Base-by-base conservation (phyloP, 2,797 vertebrate genomes). In the Ctenopoma kingsleyae region DNA sequence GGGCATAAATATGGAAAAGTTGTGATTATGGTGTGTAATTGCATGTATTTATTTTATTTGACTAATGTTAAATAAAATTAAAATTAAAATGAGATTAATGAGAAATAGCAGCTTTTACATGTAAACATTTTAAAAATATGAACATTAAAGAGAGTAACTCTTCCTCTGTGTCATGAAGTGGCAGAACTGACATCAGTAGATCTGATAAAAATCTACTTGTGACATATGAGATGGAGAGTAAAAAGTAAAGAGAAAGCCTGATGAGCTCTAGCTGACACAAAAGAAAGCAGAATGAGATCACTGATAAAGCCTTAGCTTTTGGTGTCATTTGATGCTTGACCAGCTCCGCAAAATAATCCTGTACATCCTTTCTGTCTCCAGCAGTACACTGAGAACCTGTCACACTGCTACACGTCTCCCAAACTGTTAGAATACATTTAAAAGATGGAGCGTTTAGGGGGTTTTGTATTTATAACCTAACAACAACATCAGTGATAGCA, bases 311-410 rank as follows among this genome's bases (percentile, higher is more conserved):
- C 46, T 69, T 59, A 62, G 77, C 82, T 73, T 70, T 67, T 66
- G 32, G 65, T 32, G 4, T 76, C 61, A 67, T 78, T 83, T 73
- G 71, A 79, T 77, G 56, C 62, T 75, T 78, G 76, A 77, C 76
- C 83, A 77, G 70, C 47, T 80, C 71, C 76, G 70, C 52, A 54
- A 82, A 79, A 79, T 67, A 88, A 77, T 59, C 81, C 30, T 2
- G 7, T 32, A 32, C 73, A 78, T 72, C 66, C 63, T 68, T 60
- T 75, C 58, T 62, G 49, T 81, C 63, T 69, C 40, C 25, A 30
- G 55, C 55, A 23, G 47, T 56, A 57, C 41, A 63, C 51, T 36
- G 44, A 76, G 58, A 83, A 73, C 49, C 64, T 71, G 51, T 74
- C 72, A 71, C 6, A 51, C 55, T 10, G 48, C 58, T 48, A 16